Evolutionary conservation across 2,888 invertebrate genomes (phyloP), one percentile per base, ranked within the genome.

Genomic region (Coremacera marginata): DNA sequence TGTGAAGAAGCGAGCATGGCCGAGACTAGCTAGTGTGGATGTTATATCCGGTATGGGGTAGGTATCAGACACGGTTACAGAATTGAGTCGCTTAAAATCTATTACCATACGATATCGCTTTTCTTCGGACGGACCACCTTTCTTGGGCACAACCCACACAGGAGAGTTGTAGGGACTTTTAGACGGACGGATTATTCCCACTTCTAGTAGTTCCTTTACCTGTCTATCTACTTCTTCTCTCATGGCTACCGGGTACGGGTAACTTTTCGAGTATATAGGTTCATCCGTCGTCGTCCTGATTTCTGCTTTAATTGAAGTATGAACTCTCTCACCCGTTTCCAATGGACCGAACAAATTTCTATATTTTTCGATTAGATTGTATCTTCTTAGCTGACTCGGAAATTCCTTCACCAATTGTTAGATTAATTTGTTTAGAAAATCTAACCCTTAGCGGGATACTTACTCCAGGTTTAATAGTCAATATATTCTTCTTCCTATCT

Each of bases 221-320:
- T 88, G 86, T 8, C 68, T 81, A 5, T 86, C 81, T 0, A 88
- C 86, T 79, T 87, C 88, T n/a, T 71, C 44, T 75, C 85, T 81
- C 80, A 87, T 84, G 22, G 83, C 80, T 31, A 84, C 81, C 0
- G 88, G 88, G 74, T 87, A 88, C 11, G 87, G 79, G 77, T 88
- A 88, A 5, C 82, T 81, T 82, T 87, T 86, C 0, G 84, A 78
- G 65, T 82, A 84, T 5, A 87, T 82, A 0, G 87, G 87, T 9
- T 80, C 78, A 9, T 82, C 70, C 2, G 82, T 80, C 0, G 77
- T 82, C 0, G 84, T 85, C 37, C 80, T 78, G n/a, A 89, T 89
- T 65, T 83, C 75, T 49, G 89, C 88, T 76, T 83, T 84, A 0
- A 86, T 80, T 14, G 44, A 9, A 60, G 57, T 60, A 25, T 60